phyloP scores from a whole-genome alignment of 2,113 vertebrate species.

The Ophthalmolycus amberensis region DNA sequence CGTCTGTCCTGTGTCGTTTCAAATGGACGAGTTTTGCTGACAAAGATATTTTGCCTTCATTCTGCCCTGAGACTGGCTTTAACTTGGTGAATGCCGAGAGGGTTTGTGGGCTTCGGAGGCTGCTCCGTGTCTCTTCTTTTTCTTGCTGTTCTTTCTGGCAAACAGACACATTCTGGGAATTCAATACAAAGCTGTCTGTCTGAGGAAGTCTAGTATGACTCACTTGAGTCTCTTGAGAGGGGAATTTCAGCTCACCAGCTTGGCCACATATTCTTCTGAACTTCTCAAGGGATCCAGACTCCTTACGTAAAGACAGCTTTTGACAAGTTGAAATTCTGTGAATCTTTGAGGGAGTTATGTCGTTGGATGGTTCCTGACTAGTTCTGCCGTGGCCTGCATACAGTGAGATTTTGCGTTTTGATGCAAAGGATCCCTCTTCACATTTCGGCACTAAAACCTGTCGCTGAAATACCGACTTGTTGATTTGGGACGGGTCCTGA shows the following conservation, averaged over 20 bases:
- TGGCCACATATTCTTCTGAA: conserved; percentile 89
- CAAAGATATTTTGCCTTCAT: conserved; percentile 78
- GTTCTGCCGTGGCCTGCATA: not conserved
- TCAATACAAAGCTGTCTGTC: not conserved
- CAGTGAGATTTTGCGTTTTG: conserved; percentile 72
- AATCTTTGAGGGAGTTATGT: conserved; percentile 56
- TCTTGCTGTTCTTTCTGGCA: conserved; percentile 11
- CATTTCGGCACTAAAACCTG: conserved; percentile 8
- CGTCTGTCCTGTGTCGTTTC: conserved; percentile 75
- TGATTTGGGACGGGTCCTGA: not conserved
- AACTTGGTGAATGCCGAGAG: conserved; percentile 62
- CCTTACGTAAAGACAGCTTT: conserved; percentile 79
- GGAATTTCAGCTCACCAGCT: conserved; percentile 33
- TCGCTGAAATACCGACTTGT: conserved; percentile 14
- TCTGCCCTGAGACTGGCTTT: conserved; percentile 43
- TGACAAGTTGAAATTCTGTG: conserved; percentile 40
- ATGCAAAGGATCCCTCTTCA: conserved; percentile 11
- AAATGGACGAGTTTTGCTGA: conserved; percentile 88
- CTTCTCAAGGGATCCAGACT: conserved; percentile 89
- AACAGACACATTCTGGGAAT: not conserved
- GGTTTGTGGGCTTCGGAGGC: conserved; percentile 41
- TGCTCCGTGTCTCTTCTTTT: not conserved
- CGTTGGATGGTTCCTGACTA: not conserved
- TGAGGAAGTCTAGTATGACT: not conserved
- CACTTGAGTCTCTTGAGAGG: not conserved